Evolutionary conservation across 2,797 vertebrate species (phyloP).

Genomic region (Spheniscus humboldti): DNA sequence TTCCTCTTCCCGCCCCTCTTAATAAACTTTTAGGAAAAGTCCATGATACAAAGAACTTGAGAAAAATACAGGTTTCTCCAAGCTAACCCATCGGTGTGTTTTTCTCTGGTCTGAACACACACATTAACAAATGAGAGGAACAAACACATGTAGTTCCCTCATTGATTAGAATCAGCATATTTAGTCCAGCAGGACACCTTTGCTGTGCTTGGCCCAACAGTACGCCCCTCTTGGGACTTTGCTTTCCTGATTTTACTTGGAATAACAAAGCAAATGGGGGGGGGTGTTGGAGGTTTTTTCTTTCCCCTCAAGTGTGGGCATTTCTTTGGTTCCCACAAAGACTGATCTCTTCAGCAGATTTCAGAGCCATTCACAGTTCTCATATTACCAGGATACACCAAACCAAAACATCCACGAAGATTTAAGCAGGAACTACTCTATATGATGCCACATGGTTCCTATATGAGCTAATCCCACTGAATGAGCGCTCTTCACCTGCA

Average conservation of each 20-base stretch:
- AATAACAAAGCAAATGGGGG: not conserved
- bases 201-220: not conserved
- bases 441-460: not conserved
- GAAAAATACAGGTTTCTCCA: not conserved
- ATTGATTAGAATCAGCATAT: not conserved
- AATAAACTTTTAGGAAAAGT: not conserved
- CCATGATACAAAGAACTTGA: not conserved
- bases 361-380: not conserved
- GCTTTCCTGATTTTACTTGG: not conserved
- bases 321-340: not conserved
- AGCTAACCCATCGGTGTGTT: not conserved
- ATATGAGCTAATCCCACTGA: not conserved
- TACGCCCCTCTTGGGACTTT: not conserved
- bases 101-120: not conserved
- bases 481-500: not conserved
- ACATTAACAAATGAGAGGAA: not conserved
- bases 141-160: not conserved
- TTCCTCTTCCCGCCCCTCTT: not conserved
- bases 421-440: not conserved
- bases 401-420: not conserved
- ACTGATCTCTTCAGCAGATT: not conserved
- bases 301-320: not conserved
- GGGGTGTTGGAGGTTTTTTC: accelerated
- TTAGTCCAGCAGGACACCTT: not conserved
- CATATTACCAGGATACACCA: not conserved